Evolutionary conservation across 2,797 vertebrate genomes (phyloP).

Genomic region (Galagoides demidoff): DNA sequence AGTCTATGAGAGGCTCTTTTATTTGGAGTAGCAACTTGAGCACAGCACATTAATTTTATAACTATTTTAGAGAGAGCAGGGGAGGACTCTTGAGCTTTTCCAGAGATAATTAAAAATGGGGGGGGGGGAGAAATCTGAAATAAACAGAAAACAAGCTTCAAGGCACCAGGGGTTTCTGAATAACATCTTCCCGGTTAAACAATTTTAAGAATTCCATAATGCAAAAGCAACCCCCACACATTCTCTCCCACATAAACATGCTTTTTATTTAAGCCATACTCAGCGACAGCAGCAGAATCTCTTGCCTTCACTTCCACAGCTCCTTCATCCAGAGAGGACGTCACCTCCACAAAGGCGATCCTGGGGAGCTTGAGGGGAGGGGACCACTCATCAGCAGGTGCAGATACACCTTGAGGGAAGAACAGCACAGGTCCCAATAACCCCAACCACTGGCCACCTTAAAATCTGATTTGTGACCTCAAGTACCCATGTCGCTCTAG

Average conservation of each 20-base stretch:
- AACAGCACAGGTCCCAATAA: neutral
- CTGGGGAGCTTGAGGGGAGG: neutral
- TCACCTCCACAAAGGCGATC: neutral
- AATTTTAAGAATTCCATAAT: slow-evolving; percentile 79
- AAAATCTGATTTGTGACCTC: neutral
- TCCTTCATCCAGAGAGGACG: neutral
- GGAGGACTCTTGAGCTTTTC: slow-evolving; percentile 61
- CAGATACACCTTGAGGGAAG: neutral
- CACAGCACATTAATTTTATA: slow-evolving; percentile 41
- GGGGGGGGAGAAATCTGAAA: slow-evolving; percentile 37
- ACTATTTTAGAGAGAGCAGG: slow-evolving; percentile 54
- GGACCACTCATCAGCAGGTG: neutral
- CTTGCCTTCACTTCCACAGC: slow-evolving; percentile 29
- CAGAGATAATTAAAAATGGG: slow-evolving; percentile 71
- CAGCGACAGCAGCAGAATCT: neutral
- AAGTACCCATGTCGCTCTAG: neutral
- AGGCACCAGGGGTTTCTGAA: slow-evolving; percentile 71
- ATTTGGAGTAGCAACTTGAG: neutral
- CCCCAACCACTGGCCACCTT: neutral
- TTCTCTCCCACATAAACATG: slow-evolving; percentile 76
- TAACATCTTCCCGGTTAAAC: slow-evolving; percentile 76
- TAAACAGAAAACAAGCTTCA: slow-evolving; percentile 68
- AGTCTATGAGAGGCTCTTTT: neutral
- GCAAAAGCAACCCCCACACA: slow-evolving; percentile 68
- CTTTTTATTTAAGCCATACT: slow-evolving; percentile 60